phyloP scores from a whole-genome alignment of 2,888 invertebrate species.

The Lasioglossum lativentre region DNA sequence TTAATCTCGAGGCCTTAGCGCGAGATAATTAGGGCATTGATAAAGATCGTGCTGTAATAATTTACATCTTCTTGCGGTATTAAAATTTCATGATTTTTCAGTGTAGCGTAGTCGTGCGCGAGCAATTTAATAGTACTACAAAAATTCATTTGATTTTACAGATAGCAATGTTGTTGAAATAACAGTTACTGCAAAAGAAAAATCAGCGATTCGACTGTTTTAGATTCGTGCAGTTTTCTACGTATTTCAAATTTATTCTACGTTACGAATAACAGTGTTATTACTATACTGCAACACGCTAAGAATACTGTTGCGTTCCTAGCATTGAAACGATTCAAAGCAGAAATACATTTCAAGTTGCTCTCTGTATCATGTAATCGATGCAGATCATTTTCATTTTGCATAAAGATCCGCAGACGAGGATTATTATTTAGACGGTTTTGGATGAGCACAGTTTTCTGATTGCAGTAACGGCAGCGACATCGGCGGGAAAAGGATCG shows the following conservation, averaged over 20 bases:
- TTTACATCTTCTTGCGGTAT: background rate
- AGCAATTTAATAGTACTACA: background rate
- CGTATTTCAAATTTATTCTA: background rate
- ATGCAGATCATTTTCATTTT: background rate
- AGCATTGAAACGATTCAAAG: background rate
- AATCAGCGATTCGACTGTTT: background rate
- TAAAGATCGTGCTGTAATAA: background rate
- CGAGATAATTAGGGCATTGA: background rate
- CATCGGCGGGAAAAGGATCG: background rate
- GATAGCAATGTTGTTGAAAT: background rate
- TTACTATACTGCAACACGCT: too few species aligned
- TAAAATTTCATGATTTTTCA: background rate
- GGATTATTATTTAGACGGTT: background rate
- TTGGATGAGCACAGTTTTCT: background rate
- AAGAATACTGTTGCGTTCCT: too few species aligned
- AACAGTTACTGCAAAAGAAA: background rate
- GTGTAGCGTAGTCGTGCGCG: background rate
- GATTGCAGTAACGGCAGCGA: background rate
- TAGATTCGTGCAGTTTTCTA: background rate
- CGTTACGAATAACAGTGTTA: background rate
- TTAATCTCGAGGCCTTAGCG: background rate
- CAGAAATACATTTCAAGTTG: background rate
- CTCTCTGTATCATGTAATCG: background rate
- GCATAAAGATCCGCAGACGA: background rate
- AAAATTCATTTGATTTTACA: background rate